Percentiles rank a stretch among this genome's conserved stretches.
phyloP scores from a whole-genome alignment of 92 coral and sea anemone genomes.

The Umimayanthus kanabou region DNA sequence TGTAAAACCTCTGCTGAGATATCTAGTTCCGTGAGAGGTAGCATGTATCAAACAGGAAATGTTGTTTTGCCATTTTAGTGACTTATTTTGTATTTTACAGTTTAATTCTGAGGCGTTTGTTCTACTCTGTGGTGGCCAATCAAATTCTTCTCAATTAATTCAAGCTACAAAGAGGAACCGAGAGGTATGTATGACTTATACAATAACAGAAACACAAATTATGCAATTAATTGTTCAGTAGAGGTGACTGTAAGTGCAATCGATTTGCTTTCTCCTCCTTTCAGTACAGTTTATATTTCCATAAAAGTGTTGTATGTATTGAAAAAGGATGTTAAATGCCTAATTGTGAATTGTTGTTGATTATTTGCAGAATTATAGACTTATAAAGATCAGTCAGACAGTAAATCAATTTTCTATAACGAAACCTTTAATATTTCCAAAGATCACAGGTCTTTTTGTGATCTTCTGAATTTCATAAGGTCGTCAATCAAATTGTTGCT shows the following conservation, averaged over 20 bases:
- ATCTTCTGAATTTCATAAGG: too few species aligned
- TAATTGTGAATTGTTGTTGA: too few species aligned
- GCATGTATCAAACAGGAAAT: neutral
- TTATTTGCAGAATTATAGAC: too few species aligned
- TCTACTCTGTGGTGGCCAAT: conserved; percentile 62
- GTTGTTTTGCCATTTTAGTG: neutral
- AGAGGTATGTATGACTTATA: conserved; percentile 55
- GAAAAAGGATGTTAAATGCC: too few species aligned
- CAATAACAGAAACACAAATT: neutral
- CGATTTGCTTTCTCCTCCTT: neutral
- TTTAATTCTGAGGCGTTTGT: conserved; percentile 65
- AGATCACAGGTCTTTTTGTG: too few species aligned
- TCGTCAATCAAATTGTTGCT: too few species aligned
- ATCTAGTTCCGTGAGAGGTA: neutral
- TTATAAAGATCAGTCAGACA: too few species aligned
- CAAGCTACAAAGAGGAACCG: conserved; percentile 93
- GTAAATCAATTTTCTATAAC: too few species aligned
- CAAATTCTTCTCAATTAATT: conserved; percentile 58
- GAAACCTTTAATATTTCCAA: too few species aligned
- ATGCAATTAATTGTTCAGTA: too few species aligned
- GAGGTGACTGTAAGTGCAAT: too few species aligned
- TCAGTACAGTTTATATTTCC: neutral
- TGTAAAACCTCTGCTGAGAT: neutral
- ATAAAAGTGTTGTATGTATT: too few species aligned
- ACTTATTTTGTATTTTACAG: conserved; percentile 44